Evolutionary conservation across 1,140 invertebrate species (phyloP), one percentile per base, ranked within the genome.

Genomic region (Megalopta genalis): DNA sequence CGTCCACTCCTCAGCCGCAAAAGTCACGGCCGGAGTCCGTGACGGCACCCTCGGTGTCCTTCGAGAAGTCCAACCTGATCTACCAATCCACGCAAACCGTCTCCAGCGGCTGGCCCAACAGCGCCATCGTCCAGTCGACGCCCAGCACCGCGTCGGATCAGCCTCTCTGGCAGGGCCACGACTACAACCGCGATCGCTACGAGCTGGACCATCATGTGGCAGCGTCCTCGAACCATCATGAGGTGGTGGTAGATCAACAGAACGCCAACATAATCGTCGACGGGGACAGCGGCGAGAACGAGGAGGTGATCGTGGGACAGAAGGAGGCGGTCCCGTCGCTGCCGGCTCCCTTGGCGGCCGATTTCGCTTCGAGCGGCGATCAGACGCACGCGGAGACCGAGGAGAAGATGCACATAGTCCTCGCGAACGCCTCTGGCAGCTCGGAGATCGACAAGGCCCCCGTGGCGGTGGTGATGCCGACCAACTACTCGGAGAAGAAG

Each of bases 61-160:
- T 94, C 8, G 94, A 95, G 88, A 94, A 95, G 89, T 93, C 95
- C 10, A 95, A 95, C 90, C 89, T 95, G 18, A 93, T 95, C 77
- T 95, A 95, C 83, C 94, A 95, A 74, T 94, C 90, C 3, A 90
- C 84, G 0, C 88, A 90, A 37, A 90, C 87, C 0, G 54, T 90
- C 0, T 85, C 84, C 7, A 82, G 71, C 4, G 87, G 88, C 0
- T 88, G 88, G 86, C 70, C 77, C 8, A 46, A 65, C 32, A 72
- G 71, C 16, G 77, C 66, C 23, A 77, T 63, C 12, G 23, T 75
- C 0, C 69, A 62, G 0, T 76, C 82, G 1, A 82, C 80, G 0
- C 54, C 63, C 0, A 70, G 63, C 42, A 42, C 49, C 4, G 49
- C 66, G 18, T 86, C 67, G 1, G 77, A 87, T 71, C 87, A 90